Conservation (phyloP, 1,140 invertebrate genomes). For the Eriosoma lanigerum region DNA sequence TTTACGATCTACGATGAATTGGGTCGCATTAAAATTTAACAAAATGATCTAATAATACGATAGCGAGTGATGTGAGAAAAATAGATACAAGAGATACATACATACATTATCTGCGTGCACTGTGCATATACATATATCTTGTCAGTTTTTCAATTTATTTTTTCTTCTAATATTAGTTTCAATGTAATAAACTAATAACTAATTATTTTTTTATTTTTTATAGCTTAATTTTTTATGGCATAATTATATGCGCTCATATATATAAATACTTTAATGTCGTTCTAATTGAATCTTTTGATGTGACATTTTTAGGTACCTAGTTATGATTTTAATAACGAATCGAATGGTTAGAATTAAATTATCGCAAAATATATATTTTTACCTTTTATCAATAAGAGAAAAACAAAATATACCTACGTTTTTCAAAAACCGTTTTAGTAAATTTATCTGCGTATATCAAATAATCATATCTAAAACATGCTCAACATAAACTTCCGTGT, state of each 20-base stretch:
- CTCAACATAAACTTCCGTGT: no score
- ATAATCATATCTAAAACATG: no score
- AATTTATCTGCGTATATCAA: no score
- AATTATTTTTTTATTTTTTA: background rate
- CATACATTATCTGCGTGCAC: background rate
- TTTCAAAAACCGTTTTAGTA: no score
- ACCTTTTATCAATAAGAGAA: no score
- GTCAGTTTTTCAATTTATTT: background rate
- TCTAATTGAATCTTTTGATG: conserved; percentile 19
- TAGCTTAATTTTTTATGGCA: background rate
- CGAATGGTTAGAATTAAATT: background rate
- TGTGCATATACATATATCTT: no score
- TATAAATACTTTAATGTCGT: background rate
- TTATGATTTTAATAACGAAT: conserved; percentile 4
- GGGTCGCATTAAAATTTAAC: no score
- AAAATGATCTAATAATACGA: no score
- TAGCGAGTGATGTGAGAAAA: background rate
- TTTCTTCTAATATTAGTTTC: background rate
- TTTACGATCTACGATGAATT: no score
- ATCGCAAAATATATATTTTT: background rate
- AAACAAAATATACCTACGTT: background rate
- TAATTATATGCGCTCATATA: background rate
- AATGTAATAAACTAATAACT: no score
- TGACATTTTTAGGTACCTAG: background rate
- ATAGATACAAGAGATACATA: background rate